These are phyloP conservation scores for Meloidogyne hapla DNA, from an alignment of 1,140 invertebrate genomes.

Conservation along the genomic window DNA sequence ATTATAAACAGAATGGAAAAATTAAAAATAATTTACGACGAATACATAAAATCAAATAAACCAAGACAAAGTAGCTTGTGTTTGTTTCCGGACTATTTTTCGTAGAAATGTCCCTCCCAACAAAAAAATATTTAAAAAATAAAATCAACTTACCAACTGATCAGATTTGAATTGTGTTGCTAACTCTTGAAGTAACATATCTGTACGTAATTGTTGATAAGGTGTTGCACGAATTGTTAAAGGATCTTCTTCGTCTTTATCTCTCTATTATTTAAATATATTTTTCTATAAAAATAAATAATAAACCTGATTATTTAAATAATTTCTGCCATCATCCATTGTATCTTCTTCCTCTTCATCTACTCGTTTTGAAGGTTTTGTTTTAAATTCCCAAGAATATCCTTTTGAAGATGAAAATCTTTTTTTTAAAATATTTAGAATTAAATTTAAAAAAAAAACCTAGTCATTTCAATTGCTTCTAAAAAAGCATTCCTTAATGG, in stretches of 20 bases:
- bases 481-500: constrained; percentile 48
- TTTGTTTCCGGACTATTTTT: too few species aligned
- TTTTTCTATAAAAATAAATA: neutral
- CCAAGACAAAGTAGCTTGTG: too few species aligned
- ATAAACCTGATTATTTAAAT: neutral
- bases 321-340: constrained; percentile 18
- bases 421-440: constrained; percentile 29
- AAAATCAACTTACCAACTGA: neutral
- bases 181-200: constrained; percentile 29
- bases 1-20: too few species aligned
- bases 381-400: constrained; percentile 38
- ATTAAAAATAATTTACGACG: too few species aligned
- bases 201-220: constrained; percentile 21
- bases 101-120: too few species aligned
- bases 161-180: neutral
- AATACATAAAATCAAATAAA: too few species aligned
- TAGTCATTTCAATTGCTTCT: constrained; percentile 22
- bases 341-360: constrained; percentile 4
- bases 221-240: constrained; percentile 33
- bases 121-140: neutral
- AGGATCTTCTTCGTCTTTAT: constrained; percentile 31
- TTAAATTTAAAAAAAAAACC: constrained; percentile 10
- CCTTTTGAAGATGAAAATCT: constrained; percentile 32
- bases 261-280: neutral
- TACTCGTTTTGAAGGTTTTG: constrained; percentile 19